Evolutionary conservation across 2,888 invertebrate species (phyloP).

Genomic region (Unio pictorum): DNA sequence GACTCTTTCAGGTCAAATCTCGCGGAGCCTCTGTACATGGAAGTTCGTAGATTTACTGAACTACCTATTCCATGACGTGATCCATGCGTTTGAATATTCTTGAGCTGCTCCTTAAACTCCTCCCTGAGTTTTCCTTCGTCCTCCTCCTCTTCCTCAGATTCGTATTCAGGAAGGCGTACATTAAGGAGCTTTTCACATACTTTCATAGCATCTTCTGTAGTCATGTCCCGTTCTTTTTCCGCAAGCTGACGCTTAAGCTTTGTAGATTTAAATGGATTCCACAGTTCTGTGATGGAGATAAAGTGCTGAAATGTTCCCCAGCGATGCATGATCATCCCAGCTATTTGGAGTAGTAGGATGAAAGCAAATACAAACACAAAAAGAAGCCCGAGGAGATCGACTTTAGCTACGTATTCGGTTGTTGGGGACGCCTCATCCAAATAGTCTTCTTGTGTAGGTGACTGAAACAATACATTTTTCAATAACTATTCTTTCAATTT

Average conservation of each 20-base stretch:
- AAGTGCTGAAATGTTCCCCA: slow-evolving; percentile 61
- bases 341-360: too few species aligned
- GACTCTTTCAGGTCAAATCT: too few species aligned
- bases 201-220: slow-evolving; percentile 14
- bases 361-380: too few species aligned
- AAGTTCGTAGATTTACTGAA: too few species aligned
- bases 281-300: slow-evolving; percentile 49
- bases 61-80: not conserved
- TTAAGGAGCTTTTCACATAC: slow-evolving; percentile 18
- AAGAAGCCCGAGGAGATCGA: too few species aligned
- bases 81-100: not conserved
- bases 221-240: not conserved
- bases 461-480: too few species aligned
- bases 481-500: too few species aligned
- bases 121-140: slow-evolving; percentile 3
- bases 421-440: too few species aligned
- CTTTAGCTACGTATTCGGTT: too few species aligned
- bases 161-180: slow-evolving; percentile 31
- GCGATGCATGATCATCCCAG: too few species aligned
- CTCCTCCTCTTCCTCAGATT: slow-evolving; percentile 17
- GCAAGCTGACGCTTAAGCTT: not conserved
- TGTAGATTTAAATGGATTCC: slow-evolving; percentile 9
- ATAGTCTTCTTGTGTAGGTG: too few species aligned
- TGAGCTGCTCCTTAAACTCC: not conserved
- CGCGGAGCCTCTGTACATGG: too few species aligned